These are phyloP conservation scores for Crambe crambe DNA, from an alignment of 37 sponge, comb jelly and placozoan species.

Conservation along the genomic window DNA sequence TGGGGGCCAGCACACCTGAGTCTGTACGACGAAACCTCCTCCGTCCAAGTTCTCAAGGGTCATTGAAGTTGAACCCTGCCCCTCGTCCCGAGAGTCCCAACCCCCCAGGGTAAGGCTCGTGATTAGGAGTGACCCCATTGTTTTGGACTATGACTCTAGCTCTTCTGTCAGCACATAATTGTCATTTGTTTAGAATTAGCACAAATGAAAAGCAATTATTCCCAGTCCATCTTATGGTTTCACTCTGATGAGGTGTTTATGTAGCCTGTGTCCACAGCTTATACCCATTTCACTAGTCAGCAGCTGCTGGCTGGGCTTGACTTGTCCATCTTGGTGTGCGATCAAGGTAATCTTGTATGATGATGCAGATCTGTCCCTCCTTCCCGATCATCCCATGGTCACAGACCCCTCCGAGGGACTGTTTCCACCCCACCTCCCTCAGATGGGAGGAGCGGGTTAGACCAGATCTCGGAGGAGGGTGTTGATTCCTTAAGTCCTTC, in stretches of 20 bases:
- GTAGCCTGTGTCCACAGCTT: too few species aligned
- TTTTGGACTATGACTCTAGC: too few species aligned
- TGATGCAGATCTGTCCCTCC: background rate
- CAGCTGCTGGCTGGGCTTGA: too few species aligned
- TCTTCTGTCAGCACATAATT: too few species aligned
- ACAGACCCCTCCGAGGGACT: background rate
- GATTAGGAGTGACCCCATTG: background rate
- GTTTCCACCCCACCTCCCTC: background rate
- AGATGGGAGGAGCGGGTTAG: background rate
- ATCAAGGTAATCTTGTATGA: background rate
- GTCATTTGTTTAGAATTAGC: too few species aligned
- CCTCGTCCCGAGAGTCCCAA: conserved; percentile 17
- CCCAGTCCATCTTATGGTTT: too few species aligned
- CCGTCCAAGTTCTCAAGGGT: background rate
- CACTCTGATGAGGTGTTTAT: too few species aligned
- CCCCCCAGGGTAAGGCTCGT: background rate
- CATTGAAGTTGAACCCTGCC: background rate
- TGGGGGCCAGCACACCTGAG: background rate
- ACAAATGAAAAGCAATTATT: too few species aligned
- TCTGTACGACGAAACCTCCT: background rate
- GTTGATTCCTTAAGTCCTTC: background rate
- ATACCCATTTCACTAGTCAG: too few species aligned
- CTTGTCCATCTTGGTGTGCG: too few species aligned
- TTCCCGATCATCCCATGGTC: background rate
- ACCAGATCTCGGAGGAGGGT: conserved; percentile 14